Base-by-base conservation (phyloP, 2,113 vertebrate species). In the Macaca mulatta region DNA sequence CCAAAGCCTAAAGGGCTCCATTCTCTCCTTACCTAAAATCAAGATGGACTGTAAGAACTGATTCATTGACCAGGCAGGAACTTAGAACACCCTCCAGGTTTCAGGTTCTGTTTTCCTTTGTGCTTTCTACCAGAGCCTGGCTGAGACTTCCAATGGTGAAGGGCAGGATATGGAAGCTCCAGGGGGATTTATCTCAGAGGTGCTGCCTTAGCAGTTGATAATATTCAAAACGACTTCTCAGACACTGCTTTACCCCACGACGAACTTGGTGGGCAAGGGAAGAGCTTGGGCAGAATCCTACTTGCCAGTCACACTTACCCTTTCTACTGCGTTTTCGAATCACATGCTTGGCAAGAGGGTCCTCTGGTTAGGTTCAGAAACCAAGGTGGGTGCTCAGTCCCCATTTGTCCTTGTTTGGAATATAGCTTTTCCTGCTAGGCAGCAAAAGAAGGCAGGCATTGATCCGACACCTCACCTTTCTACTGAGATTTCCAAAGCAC, bases 111-210 rank as follows among this genome's bases (percentile, higher is more conserved):
- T 86, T 45, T 69, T 17, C 50, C 12, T 40, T 30, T 57, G 30
- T 11, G 17, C 20, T 77, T 35, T 43, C 43, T 43, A 5, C 50
- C 32, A 20, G 13, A 81, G 52, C 20, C 57, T 11, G 8, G 17
- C n/a, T 64, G 74, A 45, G 14, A 8, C 2, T 48, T 67, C 30
- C 35, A 5, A 52, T 23, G 52, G 13, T 57, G 12, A 43, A 17
- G 14, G 13, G 12, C 2, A 18, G 14, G 14, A 0, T 5, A 1
- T 35, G 3, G 13, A 57, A 64, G 35, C 18, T 55, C n/a, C 1
- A 12, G n/a, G 0, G 5, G 45, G 25, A 52, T 55, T 75, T 77
- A 40, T 61, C 55, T 48, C 32, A 50, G 43, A n/a, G 13, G 2
- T 22, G 1, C 13, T 5, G 0, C 43, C 25, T 43, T 70, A 38